Evolutionary conservation across 1,140 invertebrate genomes (phyloP), one percentile per base, ranked within the genome.

Genomic region (Papilio xuthus): DNA sequence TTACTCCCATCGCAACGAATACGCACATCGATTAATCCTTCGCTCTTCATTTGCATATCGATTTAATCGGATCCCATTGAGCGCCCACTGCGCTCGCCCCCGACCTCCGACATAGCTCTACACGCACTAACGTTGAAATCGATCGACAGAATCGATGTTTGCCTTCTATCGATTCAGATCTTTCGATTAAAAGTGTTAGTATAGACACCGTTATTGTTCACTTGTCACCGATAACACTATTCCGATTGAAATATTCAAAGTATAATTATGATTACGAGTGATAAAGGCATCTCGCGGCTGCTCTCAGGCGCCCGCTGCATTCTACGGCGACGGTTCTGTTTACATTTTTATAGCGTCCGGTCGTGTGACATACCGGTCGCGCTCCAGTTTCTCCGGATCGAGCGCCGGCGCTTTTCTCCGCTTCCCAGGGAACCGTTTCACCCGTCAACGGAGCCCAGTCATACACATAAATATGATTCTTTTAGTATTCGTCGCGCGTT

Each of bases 11-110:
- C 88, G 81, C 85, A 81, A 86, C 86, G 89, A 89, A 87, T 90
- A 87, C 86, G 83, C 78, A 74, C 77, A 81, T 83, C 89, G 86
- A 91, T 90, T 89, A 90, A 89, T 93, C 88, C 86, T 42, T 85
- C 83, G 80, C 76, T 81, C 78, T 80, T 86, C 84, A 92, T 93
- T 93, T 92, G 87, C 89, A 92, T 93, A 90, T 86, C 84, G 88
- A 89, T 92, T 92, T 92, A 89, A 91, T 92, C 90, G 84, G 85
- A 90, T 88, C 82, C 83, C 89, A 89, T 88, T 86, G 85, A 87
- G 89, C 88, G 89, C 86, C 88, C 88, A 90, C 91, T 84, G 86
- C 67, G 84, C 63, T 88, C 88, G 86, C 85, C 85, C 83, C 82
- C 89, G 85, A 87, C 88, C 88, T 89, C 89, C 83, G 90, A 89